Evolutionary conservation across 2,888 invertebrate species (phyloP).

Genomic region (Melanostoma mellinum): DNA sequence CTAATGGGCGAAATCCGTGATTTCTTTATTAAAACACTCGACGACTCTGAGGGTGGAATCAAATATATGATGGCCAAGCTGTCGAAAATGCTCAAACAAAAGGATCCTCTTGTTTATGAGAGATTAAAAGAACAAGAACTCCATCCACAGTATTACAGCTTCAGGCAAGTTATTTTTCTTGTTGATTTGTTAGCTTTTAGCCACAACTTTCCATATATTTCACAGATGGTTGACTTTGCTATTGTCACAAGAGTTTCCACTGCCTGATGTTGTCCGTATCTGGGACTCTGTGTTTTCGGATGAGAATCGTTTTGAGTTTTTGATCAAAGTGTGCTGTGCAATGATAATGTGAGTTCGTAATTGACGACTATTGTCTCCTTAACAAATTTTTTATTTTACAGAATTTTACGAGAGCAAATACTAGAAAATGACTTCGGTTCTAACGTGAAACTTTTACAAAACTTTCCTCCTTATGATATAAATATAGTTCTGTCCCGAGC

Average conservation of each 20-base stretch:
- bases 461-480: conserved; percentile 94
- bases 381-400: conserved; percentile 79
- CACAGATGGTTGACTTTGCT: conserved; percentile 95
- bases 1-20: conserved; percentile 99
- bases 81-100: conserved; percentile 88
- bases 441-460: conserved; percentile 96
- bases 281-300: conserved; percentile 99
- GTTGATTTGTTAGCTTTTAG: not conserved
- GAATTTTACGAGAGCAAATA: conserved; percentile 91
- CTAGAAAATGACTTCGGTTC: conserved; percentile 94
- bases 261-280: conserved; percentile 97
- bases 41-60: conserved; percentile 95
- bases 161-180: conserved; percentile 84
- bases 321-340: conserved; percentile 96
- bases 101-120: conserved; percentile 90
- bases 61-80: conserved; percentile 94
- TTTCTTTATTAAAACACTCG: conserved; percentile 97
- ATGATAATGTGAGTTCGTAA: conserved; percentile 95
- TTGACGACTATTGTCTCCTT: not conserved
- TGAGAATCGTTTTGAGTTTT: conserved; percentile 92
- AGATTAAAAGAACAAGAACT: conserved; percentile 92
- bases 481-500: conserved; percentile 92
- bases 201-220: conserved; percentile 16
- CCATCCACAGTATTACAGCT: conserved; percentile 97
- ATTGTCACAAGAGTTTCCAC: conserved; percentile 97